Percentiles rank a stretch among this genome's conserved stretches.
These are phyloP conservation scores for Tamias sibiricus DNA, from an alignment of 2,113 vertebrate species.

Conservation along the genomic window DNA sequence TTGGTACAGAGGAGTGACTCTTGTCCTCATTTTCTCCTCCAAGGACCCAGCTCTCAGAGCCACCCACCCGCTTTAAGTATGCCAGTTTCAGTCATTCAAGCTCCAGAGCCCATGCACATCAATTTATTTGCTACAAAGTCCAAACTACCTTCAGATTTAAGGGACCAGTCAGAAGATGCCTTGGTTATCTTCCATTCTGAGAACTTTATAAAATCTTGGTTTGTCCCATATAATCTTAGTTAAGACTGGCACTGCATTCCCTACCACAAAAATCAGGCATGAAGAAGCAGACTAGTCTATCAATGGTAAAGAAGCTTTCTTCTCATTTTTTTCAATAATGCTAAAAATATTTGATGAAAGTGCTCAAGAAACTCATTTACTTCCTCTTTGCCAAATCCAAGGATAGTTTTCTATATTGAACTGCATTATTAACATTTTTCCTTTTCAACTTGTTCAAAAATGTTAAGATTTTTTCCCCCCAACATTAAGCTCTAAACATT, in stretches of 20 bases:
- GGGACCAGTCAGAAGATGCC: background rate
- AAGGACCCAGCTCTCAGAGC: background rate
- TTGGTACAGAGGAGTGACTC: too few relatives aligned
- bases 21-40: background rate
- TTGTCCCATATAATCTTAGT: background rate
- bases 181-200: background rate
- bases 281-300: background rate
- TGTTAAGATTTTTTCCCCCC: background rate
- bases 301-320: background rate
- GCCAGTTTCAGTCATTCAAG: background rate
- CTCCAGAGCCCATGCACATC: background rate
- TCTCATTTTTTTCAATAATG: slow-evolving; percentile 9
- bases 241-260: background rate
- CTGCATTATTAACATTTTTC: background rate
- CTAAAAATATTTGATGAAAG: slow-evolving; percentile 17
- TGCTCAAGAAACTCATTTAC: background rate
- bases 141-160: background rate
- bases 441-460: slow-evolving; percentile 6
- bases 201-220: background rate
- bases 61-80: background rate
- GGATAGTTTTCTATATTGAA: background rate
- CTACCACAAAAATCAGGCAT: background rate
- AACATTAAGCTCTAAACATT: slow-evolving; percentile 29
- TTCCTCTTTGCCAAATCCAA: slow-evolving; percentile 22
- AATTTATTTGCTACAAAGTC: background rate